Evolutionary conservation across 2,797 vertebrate species (phyloP), one percentile per base, ranked within the genome.

Genomic region (Acestrorhynchus altus): DNA sequence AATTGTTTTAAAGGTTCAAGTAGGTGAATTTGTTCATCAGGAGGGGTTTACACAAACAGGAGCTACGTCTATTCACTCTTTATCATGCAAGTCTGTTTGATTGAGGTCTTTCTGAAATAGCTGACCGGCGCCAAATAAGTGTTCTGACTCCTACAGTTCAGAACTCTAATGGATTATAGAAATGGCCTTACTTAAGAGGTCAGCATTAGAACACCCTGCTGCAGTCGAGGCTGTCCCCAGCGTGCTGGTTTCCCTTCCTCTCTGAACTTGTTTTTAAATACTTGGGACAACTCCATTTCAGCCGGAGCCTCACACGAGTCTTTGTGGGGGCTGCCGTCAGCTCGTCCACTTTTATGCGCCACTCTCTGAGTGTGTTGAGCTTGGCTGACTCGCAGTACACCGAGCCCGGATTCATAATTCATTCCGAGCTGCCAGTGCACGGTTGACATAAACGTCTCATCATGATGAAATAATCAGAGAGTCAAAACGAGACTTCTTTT

Each of bases 391-490:
- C 47, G n/a, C 22, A 40, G 66, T 66, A 75, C 26, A 4, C 8
- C 57, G 18, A 54, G 68, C 13, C 72, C 72, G 22, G 56, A 64
- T 69, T 74, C 75, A 70, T 73, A 69, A 61, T 69, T 77, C 49
- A 70, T 81, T 83, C 51, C 44, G 20, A 64, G 24, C 69, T 69
- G 59, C 15, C 75, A 68, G 52, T 39, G 61, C 56, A 66, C 28
- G 75, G 44, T 52, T 77, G 79, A 79, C 82, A 71, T 69, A 77
- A 80, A 74, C 70, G 65, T 80, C 70, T 78, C 78, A 70, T 81
- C 65, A 74, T 57, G 74, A 82, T 84, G 76, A 81, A 86, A 84
- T 84, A 80, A 84, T 82, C 69, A 73, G 79, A 74, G 76, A 84
- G 59, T 70, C 40, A 74, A 80, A 83, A 81, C 39, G 44, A 69